Conservation (phyloP, 2,888 invertebrate genomes). For the Eugnorisma glareosa region DNA sequence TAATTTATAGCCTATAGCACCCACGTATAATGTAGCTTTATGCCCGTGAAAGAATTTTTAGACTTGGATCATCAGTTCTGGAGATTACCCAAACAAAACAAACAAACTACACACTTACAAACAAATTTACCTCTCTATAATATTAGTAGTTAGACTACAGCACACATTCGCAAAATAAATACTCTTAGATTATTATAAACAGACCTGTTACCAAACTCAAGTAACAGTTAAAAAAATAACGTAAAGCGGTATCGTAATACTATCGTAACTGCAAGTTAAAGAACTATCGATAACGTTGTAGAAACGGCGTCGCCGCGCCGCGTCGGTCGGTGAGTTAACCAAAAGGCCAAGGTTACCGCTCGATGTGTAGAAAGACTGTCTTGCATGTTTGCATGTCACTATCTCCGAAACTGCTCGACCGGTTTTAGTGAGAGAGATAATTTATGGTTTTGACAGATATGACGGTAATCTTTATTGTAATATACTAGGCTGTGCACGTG, state of each 20-base stretch:
- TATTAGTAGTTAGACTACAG: too few relatives aligned
- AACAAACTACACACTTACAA: too few relatives aligned
- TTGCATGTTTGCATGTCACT: constrained; percentile 29
- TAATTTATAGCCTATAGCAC: too few relatives aligned
- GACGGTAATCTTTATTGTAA: constrained; percentile 15
- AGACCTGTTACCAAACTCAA: background rate
- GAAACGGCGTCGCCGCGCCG: too few relatives aligned
- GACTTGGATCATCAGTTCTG: too few relatives aligned
- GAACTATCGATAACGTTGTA: constrained; percentile 26
- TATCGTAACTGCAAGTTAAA: constrained; percentile 27
- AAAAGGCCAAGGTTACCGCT: constrained; percentile 42
- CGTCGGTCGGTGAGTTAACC: background rate
- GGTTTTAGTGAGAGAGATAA: constrained; percentile 14
- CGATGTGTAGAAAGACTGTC: constrained; percentile 36
- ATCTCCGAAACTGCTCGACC: constrained; percentile 34
- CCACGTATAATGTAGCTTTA: too few relatives aligned
- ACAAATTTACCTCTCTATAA: too few relatives aligned
- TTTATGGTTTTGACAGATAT: constrained; percentile 8
- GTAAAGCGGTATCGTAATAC: constrained; percentile 18
- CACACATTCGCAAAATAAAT: too few relatives aligned
- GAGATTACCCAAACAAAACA: too few relatives aligned
- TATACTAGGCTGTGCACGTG: background rate
- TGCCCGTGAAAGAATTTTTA: too few relatives aligned
- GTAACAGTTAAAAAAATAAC: constrained; percentile 7
- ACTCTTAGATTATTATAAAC: background rate